Evolutionary conservation across 2,797 vertebrate species (phyloP).

Genomic region (Xenopus petersii): DNA sequence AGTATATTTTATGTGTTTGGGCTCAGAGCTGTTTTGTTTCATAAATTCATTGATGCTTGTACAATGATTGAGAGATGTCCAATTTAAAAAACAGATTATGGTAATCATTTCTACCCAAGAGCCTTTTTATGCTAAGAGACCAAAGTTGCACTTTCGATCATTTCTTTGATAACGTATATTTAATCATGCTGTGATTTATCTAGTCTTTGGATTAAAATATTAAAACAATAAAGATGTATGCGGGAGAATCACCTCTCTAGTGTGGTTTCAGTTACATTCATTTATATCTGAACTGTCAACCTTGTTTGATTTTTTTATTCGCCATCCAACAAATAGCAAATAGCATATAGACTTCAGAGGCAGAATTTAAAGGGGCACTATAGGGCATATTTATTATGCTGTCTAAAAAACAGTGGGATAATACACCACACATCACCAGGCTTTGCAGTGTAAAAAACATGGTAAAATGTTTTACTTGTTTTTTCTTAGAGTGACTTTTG

Average conservation of each 20-base stretch:
- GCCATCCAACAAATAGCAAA: no score
- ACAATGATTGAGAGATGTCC: constrained; percentile 47
- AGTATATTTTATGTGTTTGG: constrained; percentile 37
- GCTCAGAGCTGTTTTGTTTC: constrained; percentile 42
- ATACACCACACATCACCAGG: no score
- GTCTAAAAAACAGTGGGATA: no score
- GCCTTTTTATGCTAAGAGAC: constrained; percentile 45
- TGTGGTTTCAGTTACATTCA: constrained; percentile 17
- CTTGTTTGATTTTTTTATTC: neutral
- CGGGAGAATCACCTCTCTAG: constrained; percentile 25
- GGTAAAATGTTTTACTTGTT: no score
- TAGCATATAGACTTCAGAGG: no score
- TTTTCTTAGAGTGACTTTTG: no score
- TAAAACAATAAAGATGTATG: constrained; percentile 45
- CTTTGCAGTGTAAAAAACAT: no score
- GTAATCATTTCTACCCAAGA: constrained; percentile 45
- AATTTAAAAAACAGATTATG: constrained; percentile 46
- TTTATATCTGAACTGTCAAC: constrained; percentile 13
- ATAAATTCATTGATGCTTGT: constrained; percentile 39
- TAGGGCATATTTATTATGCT: no score
- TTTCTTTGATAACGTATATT: constrained; percentile 48
- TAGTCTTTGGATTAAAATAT: constrained; percentile 47
- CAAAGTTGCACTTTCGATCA: constrained; percentile 45
- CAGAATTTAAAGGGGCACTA: no score
- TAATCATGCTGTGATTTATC: constrained; percentile 47